Evolutionary conservation across 2,113 vertebrate species (phyloP).

Genomic region (Microcebus lehilahytsara): DNA sequence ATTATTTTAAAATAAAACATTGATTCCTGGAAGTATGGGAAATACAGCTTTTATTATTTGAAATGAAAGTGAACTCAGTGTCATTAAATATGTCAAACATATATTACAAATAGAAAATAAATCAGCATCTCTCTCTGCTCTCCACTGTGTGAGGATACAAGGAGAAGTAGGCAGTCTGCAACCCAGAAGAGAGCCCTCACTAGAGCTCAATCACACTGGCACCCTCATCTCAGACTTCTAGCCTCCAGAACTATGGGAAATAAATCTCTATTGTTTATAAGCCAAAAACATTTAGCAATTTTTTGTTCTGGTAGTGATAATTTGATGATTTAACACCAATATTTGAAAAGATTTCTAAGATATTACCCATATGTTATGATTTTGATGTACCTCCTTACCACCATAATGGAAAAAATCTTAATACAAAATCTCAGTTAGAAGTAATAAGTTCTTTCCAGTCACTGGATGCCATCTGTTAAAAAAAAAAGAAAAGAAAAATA

Average conservation of each 20-base stretch:
- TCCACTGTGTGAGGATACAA: not conserved
- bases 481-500: too few relatives aligned
- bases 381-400: not conserved
- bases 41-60: not conserved
- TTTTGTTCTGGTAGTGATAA: not conserved
- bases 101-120: not conserved
- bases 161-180: not conserved
- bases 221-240: not conserved
- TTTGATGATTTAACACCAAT: not conserved
- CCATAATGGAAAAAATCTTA: not conserved
- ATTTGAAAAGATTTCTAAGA: not conserved
- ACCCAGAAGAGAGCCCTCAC: not conserved
- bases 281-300: not conserved
- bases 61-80: not conserved
- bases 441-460: not conserved
- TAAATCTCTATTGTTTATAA: not conserved
- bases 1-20: constrained; percentile 32
- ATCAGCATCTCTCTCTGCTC: not conserved
- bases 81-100: not conserved
- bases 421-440: not conserved
- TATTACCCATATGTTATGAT: not conserved
- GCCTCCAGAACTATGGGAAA: not conserved
- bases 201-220: not conserved
- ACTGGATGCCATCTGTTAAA: too few relatives aligned
- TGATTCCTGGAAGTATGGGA: not conserved